phyloP scores from a whole-genome alignment of 2,797 vertebrate genomes.

The Ispidina lecontei region DNA sequence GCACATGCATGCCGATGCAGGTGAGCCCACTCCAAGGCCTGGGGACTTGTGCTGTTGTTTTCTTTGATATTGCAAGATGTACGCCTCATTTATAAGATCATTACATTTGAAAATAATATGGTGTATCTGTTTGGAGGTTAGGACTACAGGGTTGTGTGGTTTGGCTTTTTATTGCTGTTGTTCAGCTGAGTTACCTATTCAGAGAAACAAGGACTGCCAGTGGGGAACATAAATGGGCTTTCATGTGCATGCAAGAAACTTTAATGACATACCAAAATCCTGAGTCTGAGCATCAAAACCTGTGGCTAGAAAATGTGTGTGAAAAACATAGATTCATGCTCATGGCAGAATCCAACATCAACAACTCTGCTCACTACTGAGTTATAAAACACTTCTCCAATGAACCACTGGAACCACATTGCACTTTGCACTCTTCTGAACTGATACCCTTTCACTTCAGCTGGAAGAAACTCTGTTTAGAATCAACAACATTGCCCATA shows the following conservation, averaged over 20 bases:
- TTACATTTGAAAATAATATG: background rate
- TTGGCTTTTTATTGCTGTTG: background rate
- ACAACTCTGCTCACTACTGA: background rate
- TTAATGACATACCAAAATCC: background rate
- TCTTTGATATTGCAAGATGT: background rate
- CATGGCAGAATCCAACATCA: background rate
- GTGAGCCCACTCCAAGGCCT: background rate
- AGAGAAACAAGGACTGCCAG: background rate
- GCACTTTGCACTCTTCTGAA: background rate
- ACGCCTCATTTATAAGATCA: background rate
- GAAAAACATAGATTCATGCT: background rate
- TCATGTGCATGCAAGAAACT: background rate
- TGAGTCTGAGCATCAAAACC: background rate
- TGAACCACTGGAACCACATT: background rate
- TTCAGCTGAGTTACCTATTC: background rate
- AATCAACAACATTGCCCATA: slow-evolving; percentile 2
- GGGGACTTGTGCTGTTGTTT: background rate
- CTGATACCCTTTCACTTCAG: background rate
- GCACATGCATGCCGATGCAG: background rate
- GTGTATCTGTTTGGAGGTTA: background rate
- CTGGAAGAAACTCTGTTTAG: background rate
- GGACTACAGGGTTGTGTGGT: background rate
- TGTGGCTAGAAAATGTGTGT: background rate
- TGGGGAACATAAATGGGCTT: background rate
- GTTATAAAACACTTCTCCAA: background rate